Percentiles rank a stretch among this genome's conserved stretches.
Evolutionary conservation across 2,113 vertebrate genomes (phyloP).

Genomic region (Cebus imitator): DNA sequence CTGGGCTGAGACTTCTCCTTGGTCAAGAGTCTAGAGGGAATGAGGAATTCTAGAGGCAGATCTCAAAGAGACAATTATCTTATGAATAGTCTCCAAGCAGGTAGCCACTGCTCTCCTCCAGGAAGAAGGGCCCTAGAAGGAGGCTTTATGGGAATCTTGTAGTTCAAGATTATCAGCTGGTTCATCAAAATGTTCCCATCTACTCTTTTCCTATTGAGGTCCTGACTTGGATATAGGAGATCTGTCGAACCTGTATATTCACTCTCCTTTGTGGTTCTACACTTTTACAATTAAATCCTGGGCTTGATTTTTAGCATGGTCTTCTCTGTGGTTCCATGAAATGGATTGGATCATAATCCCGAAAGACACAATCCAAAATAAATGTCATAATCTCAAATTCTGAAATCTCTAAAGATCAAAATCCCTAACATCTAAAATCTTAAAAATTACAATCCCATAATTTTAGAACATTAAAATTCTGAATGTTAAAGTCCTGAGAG

Average conservation of each 20-base stretch:
- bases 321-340: background rate
- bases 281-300: background rate
- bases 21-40: background rate
- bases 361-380: background rate
- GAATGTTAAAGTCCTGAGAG: background rate
- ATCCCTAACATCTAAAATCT: background rate
- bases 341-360: background rate
- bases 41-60: background rate
- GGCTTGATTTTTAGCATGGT: background rate
- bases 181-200: background rate
- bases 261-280: background rate
- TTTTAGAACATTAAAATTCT: background rate
- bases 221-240: background rate
- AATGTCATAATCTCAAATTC: background rate
- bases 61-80: background rate
- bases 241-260: background rate
- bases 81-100: background rate
- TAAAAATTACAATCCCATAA: background rate
- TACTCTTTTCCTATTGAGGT: background rate
- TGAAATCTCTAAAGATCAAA: background rate
- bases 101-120: background rate
- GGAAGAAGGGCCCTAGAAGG: background rate
- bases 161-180: background rate
- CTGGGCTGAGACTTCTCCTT: background rate
- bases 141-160: background rate